Evolutionary conservation across 2,888 invertebrate species (phyloP), one percentile per base, ranked within the genome.

Genomic region (Chrysomela aeneicollis): DNA sequence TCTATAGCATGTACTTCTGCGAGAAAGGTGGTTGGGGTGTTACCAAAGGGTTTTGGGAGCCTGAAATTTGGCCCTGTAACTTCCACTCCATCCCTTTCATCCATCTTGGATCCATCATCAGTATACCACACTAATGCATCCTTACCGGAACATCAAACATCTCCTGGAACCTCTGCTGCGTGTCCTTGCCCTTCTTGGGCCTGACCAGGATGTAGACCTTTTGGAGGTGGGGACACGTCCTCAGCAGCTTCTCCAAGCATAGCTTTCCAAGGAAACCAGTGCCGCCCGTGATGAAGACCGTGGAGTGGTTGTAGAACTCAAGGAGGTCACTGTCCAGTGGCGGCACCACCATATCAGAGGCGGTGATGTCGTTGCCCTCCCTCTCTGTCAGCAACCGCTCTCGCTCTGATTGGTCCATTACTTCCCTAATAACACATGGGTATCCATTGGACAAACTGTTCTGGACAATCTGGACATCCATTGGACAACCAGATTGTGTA

Each of bases 101-200:
- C n/a, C n/a, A n/a, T n/a, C n/a, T n/a, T n/a, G n/a, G n/a, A n/a
- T n/a, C n/a, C n/a, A n/a, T n/a, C n/a, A n/a, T n/a, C n/a, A n/a
- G n/a, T n/a, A n/a, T n/a, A n/a, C n/a, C n/a, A n/a, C n/a, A n/a
- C n/a, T n/a, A n/a, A n/a, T n/a, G n/a, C n/a, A 32, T 53, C 30
- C 61, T 65, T 49, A 89, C 90, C 73, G 85, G 85, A 69, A 88
- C 86, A 51, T 86, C 86, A 66, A 88, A 87, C 61, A 89, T 84
- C 59, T 89, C 87, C 37, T 87, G 85, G 21, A 80, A 76, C 32
- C 81, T 70, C 19, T 73, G 71, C 22, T 74, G 64, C 10, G 72
- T 66, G n/a, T 75, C 74, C 59, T 77, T 77, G 6, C 79, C 80
- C 46, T 77, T 79, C 68, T 81, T 81, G 30, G 74, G 69, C 9